Evolutionary conservation across 2,113 vertebrate genomes (phyloP), one percentile per base, ranked within the genome.

Genomic region (Phalacrocorax brasilianus): DNA sequence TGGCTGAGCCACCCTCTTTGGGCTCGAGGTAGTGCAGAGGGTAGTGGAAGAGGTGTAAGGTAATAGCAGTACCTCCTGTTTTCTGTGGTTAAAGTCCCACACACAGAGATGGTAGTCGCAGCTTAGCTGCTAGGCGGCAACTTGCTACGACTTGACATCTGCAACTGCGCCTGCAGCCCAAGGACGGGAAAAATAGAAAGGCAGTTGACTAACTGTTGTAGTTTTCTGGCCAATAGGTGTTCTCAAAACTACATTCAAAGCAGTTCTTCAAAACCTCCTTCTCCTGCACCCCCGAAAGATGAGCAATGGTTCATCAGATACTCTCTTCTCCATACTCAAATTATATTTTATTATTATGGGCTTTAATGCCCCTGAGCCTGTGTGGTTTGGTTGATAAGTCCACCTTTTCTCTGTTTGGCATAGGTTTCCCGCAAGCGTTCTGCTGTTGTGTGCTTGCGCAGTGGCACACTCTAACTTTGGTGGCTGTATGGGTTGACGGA

Each of bases 401-500:
- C 56, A 27, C 42, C 18, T 62, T 66, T 77, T 71, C 72, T 67
- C 61, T 77, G 9, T 22, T 18, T 52, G 82, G 56, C 26, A 0
- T 12, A 24, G 24, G 14, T 58, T 88, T 70, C 13, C 72, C 61
- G 4, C 45, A 4, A 35, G 55, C n/a, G 26, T 14, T 35, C 63
- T 77, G 72, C 87, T 52, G 68, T 33, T 62, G 58, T 22, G 49
- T 79, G 67, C 68, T 79, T 66, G 52, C 45, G 9, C 71, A 22
- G 83, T 2, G 2, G 74, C 2, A 2, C 59, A 1, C 0, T 1
- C 78, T 61, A 7, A 5, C 16, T n/a, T 55, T 1, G 1, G 73
- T 1, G 0, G 58, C 72, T 70, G 5, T 61, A 17, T 35, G 59
- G 10, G 42, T 21, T 72, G 66, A 5, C 0, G 11, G 38, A 68